Conservation (phyloP, 2,888 invertebrate species). For the Scaptomyza polygonia region DNA sequence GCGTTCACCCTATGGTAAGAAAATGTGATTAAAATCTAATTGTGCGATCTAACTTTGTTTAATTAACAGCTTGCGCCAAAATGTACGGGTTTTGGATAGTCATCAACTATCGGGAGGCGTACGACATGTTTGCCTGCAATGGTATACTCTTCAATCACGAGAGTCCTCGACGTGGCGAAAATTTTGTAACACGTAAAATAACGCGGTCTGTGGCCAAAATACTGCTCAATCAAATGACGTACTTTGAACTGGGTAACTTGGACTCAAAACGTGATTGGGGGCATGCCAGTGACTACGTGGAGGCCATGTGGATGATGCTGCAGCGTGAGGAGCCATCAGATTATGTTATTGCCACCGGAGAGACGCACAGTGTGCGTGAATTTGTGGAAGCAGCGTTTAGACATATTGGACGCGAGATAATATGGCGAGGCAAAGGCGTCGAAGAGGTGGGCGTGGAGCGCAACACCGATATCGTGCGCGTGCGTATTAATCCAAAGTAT, state of each 20-base stretch:
- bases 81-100: slow-evolving; percentile 98
- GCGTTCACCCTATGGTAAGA: slow-evolving; percentile 96
- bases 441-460: slow-evolving; percentile 91
- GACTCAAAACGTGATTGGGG: slow-evolving; percentile 99
- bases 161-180: slow-evolving; percentile 97
- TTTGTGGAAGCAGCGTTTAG: slow-evolving; percentile 97
- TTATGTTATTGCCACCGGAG: slow-evolving; percentile 98
- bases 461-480: slow-evolving; percentile 89
- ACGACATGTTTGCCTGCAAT: slow-evolving; percentile 97
- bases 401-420: slow-evolving; percentile 91
- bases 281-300: slow-evolving; percentile 97
- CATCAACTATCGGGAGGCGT: slow-evolving; percentile 97
- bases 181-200: slow-evolving; percentile 99
- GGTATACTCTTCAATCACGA: slow-evolving; percentile 99
- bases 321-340: slow-evolving; percentile 96
- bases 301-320: slow-evolving; percentile 99
- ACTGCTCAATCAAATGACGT: slow-evolving; percentile 92
- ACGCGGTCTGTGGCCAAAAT: slow-evolving; percentile 99
- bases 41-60: neutral
- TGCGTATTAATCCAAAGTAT: slow-evolving; percentile 96
- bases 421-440: slow-evolving; percentile 94
- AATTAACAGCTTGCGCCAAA: slow-evolving; percentile 93
- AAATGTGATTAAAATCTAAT: neutral
- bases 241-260: slow-evolving; percentile 95
- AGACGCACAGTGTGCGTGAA: slow-evolving; percentile 96